A percentile compares a stretch with the other conserved stretches of the same genome.
These are phyloP conservation scores for Tineola bisselliella DNA, from an alignment of 2,888 invertebrate genomes.

Conservation along the genomic window DNA sequence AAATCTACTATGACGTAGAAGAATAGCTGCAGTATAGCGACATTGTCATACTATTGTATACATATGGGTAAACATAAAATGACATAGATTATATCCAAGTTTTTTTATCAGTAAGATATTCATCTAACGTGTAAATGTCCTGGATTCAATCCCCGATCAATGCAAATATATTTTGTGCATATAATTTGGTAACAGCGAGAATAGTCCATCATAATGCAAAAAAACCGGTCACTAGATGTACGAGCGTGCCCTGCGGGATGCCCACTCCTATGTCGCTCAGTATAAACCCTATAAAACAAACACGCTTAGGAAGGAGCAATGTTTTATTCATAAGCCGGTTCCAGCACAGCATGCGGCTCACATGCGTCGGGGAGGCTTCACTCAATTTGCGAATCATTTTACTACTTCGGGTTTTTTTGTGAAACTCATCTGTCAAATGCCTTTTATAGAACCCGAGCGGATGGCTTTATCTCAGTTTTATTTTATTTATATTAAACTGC, in stretches of 20 bases:
- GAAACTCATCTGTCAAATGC: background rate
- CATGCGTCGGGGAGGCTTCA: background rate
- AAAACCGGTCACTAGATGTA: background rate
- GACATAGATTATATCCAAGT: too few species aligned
- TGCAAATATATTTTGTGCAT: too few species aligned
- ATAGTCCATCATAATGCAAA: background rate
- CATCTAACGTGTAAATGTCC: too few species aligned
- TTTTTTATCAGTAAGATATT: too few species aligned
- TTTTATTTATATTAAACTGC: background rate
- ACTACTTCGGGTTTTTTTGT: background rate
- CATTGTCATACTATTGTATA: too few species aligned
- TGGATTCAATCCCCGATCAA: too few species aligned
- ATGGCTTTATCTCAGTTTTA: background rate
- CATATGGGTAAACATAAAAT: too few species aligned
- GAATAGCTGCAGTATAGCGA: too few species aligned
- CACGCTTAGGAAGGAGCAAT: background rate
- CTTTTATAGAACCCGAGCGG: background rate
- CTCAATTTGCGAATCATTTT: background rate
- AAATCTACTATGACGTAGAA: too few species aligned
- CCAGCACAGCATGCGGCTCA: background rate
- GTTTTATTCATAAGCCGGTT: background rate
- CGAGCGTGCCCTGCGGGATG: constrained; percentile 2
- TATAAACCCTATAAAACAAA: constrained; percentile 7
- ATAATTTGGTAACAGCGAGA: too few species aligned
- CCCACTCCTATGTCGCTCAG: background rate